These are phyloP conservation scores for Malurus splendens DNA, from an alignment of 2,797 vertebrate genomes.

Conservation along the genomic window DNA sequence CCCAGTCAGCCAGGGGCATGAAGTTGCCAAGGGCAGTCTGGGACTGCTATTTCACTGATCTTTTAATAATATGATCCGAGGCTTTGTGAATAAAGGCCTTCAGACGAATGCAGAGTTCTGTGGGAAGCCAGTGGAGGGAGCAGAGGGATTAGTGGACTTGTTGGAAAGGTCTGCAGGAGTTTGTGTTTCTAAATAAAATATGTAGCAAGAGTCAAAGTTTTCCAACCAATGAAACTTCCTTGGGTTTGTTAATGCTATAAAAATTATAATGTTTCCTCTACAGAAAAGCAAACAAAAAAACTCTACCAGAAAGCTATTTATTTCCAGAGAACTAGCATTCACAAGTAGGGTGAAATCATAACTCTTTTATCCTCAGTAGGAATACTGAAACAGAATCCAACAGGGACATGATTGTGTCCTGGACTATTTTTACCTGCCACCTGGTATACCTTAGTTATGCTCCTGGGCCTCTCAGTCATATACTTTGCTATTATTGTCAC, in stretches of 20 bases:
- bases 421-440: background rate
- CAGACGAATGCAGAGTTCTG: constrained; percentile 10
- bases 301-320: background rate
- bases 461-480: background rate
- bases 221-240: background rate
- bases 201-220: background rate
- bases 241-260: background rate
- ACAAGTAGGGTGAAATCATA: background rate
- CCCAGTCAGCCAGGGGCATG: background rate
- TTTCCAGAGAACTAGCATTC: background rate
- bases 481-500: background rate
- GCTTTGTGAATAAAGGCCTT: constrained; percentile 43
- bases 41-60: constrained; percentile 26
- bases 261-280: background rate
- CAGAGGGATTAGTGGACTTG: constrained; percentile 45
- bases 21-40: constrained; percentile 10
- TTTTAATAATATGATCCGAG: constrained; percentile 29
- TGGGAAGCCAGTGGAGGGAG: constrained; percentile 44
- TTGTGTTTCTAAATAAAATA: constrained; percentile 2
- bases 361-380: background rate
- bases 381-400: background rate
- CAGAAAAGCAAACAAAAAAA: background rate
- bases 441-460: background rate
- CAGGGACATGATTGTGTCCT: background rate
- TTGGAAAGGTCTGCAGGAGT: constrained; percentile 18